Conservation (phyloP, 1,140 invertebrate genomes). For the Stegodyphus dumicola region DNA sequence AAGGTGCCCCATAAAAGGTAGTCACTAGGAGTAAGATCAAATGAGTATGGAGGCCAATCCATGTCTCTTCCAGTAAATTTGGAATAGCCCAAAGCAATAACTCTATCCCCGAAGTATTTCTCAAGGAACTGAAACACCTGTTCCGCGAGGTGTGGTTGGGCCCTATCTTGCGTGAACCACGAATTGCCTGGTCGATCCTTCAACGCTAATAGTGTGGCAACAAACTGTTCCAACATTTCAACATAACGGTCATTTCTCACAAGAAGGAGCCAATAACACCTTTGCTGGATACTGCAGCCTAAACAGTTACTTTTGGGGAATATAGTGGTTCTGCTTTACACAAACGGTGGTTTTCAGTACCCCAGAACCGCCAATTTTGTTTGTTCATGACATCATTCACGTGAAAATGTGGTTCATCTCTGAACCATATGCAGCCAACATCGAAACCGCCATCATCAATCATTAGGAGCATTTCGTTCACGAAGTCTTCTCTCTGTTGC, state of each 20-base stretch:
- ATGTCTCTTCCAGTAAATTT: background rate
- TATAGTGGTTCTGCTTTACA: background rate
- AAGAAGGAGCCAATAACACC: conserved; percentile 36
- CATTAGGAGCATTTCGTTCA: background rate
- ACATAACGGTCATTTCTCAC: conserved; percentile 19
- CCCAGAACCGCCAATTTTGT: conserved; percentile 1
- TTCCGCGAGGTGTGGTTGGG: conserved; percentile 7
- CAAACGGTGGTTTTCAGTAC: conserved; percentile 6
- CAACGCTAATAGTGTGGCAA: background rate
- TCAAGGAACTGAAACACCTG: background rate
- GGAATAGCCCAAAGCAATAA: background rate
- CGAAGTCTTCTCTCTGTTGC: background rate
- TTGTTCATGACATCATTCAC: conserved; percentile 2
- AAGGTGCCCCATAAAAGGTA: conserved; percentile 61
- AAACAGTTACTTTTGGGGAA: conserved; percentile 38
- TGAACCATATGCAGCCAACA: conserved; percentile 26
- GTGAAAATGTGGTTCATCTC: conserved; percentile 49
- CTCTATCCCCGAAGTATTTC: background rate
- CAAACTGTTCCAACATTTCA: background rate
- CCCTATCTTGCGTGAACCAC: conserved; percentile 41
- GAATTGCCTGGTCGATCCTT: background rate
- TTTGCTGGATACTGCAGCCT: conserved; percentile 30
- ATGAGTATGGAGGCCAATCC: conserved; percentile 60
- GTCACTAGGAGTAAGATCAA: conserved; percentile 60
- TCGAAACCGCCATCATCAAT: background rate